These are phyloP conservation scores for Dendrolimus pini DNA, from an alignment of 2,888 invertebrate genomes.

Conservation along the genomic window DNA sequence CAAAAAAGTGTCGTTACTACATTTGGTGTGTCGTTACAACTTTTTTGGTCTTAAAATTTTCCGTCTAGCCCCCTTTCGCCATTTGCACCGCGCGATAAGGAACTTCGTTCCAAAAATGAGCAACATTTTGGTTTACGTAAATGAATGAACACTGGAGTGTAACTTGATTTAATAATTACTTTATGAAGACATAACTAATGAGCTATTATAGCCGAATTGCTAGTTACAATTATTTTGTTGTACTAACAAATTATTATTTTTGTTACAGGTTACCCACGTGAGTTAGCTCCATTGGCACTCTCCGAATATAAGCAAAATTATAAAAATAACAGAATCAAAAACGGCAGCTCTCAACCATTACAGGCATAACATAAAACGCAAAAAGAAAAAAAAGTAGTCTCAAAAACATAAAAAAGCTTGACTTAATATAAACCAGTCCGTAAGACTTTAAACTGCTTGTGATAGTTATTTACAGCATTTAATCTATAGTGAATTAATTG, in stretches of 20 bases:
- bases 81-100: too few relatives aligned
- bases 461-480: conserved; percentile 31
- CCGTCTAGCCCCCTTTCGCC: too few relatives aligned
- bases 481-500: not conserved
- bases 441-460: conserved; percentile 69
- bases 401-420: not conserved
- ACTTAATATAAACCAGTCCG: conserved; percentile 34
- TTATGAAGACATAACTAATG: too few relatives aligned
- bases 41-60: too few relatives aligned
- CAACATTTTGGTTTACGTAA: too few relatives aligned
- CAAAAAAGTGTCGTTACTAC: too few relatives aligned
- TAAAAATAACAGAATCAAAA: conserved; percentile 8
- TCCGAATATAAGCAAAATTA: not conserved
- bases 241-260: not conserved
- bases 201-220: too few relatives aligned
- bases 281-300: not conserved
- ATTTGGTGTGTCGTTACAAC: too few relatives aligned
- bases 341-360: conserved; percentile 19
- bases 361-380: conserved; percentile 14
- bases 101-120: too few relatives aligned
- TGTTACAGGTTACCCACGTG: not conserved
- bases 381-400: conserved; percentile 19
- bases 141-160: too few relatives aligned
- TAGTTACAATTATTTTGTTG: not conserved
- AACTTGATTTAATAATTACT: too few relatives aligned